phyloP scores from a whole-genome alignment of 1,140 invertebrate genomes.

The Arion vulgaris region DNA sequence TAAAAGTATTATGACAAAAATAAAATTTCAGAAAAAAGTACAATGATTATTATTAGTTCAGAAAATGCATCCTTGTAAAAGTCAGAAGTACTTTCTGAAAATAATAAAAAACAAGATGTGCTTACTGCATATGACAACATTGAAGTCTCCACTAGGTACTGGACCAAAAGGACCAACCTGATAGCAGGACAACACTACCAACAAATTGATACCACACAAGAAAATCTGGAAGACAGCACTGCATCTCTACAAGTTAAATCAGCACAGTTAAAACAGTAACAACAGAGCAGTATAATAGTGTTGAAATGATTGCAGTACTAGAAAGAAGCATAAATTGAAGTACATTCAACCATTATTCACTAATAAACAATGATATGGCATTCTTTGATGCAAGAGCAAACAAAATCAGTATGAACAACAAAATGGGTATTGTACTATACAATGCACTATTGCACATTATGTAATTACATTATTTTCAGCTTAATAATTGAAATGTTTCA shows the following conservation, averaged over 20 bases:
- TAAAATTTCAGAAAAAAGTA: not conserved
- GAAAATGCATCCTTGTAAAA: not conserved
- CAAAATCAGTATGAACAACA: not conserved
- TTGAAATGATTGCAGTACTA: not conserved
- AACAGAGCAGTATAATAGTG: not conserved
- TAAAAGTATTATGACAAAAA: not conserved
- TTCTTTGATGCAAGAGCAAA: not conserved
- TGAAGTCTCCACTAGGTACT: no score
- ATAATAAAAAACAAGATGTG: no score
- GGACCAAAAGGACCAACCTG: no score
- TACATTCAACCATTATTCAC: not conserved
- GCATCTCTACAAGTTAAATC: not conserved
- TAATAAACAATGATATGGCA: constrained; percentile 2
- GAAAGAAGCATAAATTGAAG: not conserved
- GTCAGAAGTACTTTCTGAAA: not conserved
- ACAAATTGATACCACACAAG: not conserved
- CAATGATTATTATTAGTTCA: not conserved
- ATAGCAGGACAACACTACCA: no score
- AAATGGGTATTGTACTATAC: not conserved
- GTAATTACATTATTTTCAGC: not conserved
- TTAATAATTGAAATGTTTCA: not conserved
- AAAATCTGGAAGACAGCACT: not conserved
- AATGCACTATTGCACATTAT: constrained; percentile 3
- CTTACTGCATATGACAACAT: no score
- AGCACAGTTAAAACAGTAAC: not conserved